A percentile compares a stretch with the other conserved stretches of the same genome.
These are phyloP conservation scores for Labia minor DNA, from an alignment of 2,888 invertebrate species.

Conservation along the genomic window DNA sequence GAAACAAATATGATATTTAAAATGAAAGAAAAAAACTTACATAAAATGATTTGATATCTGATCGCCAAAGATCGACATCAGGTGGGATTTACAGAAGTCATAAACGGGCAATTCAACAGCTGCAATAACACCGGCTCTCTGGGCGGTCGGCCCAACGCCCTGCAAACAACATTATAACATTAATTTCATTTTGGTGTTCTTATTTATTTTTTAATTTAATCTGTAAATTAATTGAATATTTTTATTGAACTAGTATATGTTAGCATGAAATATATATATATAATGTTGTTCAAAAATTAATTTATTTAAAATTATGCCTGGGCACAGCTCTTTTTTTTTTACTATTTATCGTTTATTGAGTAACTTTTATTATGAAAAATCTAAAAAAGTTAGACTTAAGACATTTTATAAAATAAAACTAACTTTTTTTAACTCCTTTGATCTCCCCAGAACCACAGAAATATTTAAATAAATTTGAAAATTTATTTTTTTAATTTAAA, in stretches of 20 bases:
- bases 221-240: neutral
- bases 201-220: no score
- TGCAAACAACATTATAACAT: conserved; percentile 42
- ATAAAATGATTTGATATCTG: conserved; percentile 74
- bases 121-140: conserved; percentile 85
- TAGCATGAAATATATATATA: neutral
- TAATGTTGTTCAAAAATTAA: neutral
- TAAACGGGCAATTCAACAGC: conserved; percentile 90
- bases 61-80: conserved; percentile 63
- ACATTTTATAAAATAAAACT: no score
- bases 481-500: no score
- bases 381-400: no score
- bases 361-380: no score
- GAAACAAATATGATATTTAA: neutral
- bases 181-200: conserved; percentile 14
- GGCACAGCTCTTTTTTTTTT: no score
- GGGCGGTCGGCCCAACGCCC: conserved; percentile 86
- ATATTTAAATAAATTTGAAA: no score
- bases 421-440: no score
- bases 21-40: conserved; percentile 43
- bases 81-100: conserved; percentile 72
- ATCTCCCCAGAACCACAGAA: no score
- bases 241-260: neutral
- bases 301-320: no score
- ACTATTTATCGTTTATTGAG: no score